These are phyloP conservation scores for Tricholaema leucomelas DNA, from an alignment of 2,113 vertebrate genomes.

Conservation along the genomic window DNA sequence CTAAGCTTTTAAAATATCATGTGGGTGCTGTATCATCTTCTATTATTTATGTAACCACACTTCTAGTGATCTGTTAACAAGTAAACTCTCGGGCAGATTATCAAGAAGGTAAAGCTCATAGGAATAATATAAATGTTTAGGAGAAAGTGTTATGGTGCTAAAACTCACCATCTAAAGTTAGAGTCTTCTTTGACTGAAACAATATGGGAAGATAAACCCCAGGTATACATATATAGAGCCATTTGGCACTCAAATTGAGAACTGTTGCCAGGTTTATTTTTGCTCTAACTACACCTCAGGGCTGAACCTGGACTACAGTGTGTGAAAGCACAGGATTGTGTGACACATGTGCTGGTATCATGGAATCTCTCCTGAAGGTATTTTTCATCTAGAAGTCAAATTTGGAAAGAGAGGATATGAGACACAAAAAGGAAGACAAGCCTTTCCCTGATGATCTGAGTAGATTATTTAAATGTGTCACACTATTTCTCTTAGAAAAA, in stretches of 20 bases:
- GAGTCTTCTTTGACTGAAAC: not conserved
- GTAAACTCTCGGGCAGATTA: not conserved
- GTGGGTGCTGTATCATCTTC: not conserved
- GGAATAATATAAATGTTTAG: not conserved
- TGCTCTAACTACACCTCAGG: not conserved
- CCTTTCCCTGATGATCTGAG: not conserved
- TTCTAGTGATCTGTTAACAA: not conserved
- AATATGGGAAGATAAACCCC: not conserved
- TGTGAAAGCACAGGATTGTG: accelerated
- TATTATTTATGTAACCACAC: conserved; percentile 21
- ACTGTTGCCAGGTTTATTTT: not conserved
- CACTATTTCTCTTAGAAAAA: not conserved
- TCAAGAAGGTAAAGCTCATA: not conserved
- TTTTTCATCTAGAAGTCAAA: not conserved
- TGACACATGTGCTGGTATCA: accelerated
- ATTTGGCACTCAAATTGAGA: not conserved
- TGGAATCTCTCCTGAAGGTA: not conserved
- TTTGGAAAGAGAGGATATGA: not conserved
- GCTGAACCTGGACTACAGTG: not conserved
- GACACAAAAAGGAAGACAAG: not conserved
- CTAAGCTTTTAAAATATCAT: conserved; percentile 13
- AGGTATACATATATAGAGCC: not conserved
- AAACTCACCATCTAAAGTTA: not conserved
- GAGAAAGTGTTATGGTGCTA: not conserved
- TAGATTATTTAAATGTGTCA: not conserved